These are phyloP conservation scores for Sebastes steindachneri DNA, from an alignment of 2,797 vertebrate genomes.

Conservation along the genomic window DNA sequence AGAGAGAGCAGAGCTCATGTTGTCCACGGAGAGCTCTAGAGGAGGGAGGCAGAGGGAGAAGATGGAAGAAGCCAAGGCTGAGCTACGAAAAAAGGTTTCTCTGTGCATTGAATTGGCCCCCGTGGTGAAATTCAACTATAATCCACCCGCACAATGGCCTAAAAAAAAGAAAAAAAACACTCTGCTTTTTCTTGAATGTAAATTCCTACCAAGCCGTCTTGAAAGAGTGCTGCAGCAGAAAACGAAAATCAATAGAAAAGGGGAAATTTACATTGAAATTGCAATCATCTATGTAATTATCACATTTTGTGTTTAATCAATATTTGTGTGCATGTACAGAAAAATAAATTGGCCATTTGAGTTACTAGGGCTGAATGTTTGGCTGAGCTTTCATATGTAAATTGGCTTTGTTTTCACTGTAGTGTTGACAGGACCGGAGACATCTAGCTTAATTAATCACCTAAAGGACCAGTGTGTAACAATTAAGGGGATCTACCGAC, in stretches of 20 bases:
- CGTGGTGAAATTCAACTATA: neutral
- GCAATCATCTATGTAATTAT: neutral
- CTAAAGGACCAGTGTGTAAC: too few species aligned
- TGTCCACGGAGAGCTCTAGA: conserved; percentile 5
- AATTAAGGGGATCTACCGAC: too few species aligned
- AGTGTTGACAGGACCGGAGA: neutral
- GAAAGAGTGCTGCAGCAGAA: neutral
- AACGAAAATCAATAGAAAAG: conserved; percentile 9
- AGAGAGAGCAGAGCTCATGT: conserved; percentile 12
- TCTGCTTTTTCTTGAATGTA: neutral
- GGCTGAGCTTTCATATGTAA: neutral
- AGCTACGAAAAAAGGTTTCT: neutral
- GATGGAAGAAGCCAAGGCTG: neutral
- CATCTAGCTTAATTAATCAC: too few species aligned
- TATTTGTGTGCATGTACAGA: neutral
- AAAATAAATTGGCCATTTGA: neutral
- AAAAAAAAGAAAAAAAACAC: neutral
- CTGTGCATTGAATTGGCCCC: neutral
- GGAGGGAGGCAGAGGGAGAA: neutral
- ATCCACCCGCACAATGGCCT: neutral
- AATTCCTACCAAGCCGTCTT: neutral
- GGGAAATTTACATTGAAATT: conserved; percentile 2
- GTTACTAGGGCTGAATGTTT: neutral
- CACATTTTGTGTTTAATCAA: conserved; percentile 1
- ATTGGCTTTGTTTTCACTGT: neutral